Conservation (phyloP, 2,797 vertebrate species). For the Gymnothorax reevesii region DNA sequence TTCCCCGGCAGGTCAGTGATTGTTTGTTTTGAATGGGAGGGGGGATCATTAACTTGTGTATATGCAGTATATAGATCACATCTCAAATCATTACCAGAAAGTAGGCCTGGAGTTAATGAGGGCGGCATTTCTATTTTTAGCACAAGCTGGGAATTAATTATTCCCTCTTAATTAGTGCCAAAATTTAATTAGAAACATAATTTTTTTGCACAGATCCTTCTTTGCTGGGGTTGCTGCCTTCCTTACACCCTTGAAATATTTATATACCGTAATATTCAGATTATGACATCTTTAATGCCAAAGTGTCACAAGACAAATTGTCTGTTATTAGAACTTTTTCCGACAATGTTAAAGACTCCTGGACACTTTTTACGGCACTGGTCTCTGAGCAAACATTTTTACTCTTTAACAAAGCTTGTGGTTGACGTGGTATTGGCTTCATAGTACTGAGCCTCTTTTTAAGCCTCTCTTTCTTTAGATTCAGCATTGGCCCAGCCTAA, state of each 20-base stretch:
- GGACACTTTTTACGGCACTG: too few species aligned
- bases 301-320: neutral
- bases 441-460: too few species aligned
- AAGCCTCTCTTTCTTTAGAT: too few species aligned
- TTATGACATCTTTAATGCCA: neutral
- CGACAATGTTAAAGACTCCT: neutral
- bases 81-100: constrained; percentile 45
- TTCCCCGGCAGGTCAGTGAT: neutral
- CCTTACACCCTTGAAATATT: constrained; percentile 31
- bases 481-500: neutral
- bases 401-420: neutral
- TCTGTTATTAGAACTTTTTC: neutral
- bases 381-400: neutral
- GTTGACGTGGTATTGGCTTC: neutral
- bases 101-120: constrained; percentile 51
- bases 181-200: constrained; percentile 48
- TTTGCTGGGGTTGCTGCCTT: constrained; percentile 31
- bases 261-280: constrained; percentile 3
- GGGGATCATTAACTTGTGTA: neutral
- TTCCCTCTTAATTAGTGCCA: constrained; percentile 50
- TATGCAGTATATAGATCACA: constrained; percentile 39
- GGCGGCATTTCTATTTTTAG: constrained; percentile 49
- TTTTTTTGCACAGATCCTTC: constrained; percentile 34
- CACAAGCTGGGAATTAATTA: constrained; percentile 48
- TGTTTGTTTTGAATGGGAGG: neutral